Evolutionary conservation across 2,797 vertebrate species (phyloP).

Genomic region (Arctocebus calabarensis): DNA sequence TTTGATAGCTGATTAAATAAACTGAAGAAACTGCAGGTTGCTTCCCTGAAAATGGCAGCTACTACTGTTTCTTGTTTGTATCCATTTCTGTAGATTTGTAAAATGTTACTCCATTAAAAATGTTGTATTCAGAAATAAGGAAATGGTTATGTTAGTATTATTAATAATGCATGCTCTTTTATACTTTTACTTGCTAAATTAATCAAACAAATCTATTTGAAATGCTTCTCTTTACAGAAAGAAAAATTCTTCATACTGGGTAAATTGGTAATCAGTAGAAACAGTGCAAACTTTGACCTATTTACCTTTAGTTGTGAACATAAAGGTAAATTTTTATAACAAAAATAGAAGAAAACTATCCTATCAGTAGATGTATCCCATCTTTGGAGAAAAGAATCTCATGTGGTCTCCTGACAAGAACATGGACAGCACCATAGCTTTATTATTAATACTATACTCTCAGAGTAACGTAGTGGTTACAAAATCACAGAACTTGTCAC

Average conservation of each 20-base stretch:
- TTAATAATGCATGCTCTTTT: background rate
- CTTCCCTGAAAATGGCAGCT: background rate
- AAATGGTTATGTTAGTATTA: background rate
- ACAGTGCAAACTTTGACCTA: background rate
- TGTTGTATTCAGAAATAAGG: background rate
- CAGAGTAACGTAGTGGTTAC: background rate
- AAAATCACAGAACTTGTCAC: background rate
- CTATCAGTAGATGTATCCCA: background rate
- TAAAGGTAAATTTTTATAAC: background rate
- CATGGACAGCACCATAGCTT: background rate
- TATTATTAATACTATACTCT: background rate
- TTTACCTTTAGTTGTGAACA: slow-evolving; percentile 4
- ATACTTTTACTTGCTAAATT: background rate
- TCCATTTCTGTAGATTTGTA: background rate
- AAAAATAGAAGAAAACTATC: background rate
- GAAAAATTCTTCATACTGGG: background rate
- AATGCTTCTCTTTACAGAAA: slow-evolving; percentile 16
- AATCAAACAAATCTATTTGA: background rate
- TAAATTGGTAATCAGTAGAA: background rate
- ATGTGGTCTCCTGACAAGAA: background rate
- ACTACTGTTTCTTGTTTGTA: background rate
- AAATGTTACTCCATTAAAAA: slow-evolving; percentile 10
- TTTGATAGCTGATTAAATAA: slow-evolving; percentile 10
- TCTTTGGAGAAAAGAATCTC: background rate
- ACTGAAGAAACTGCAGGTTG: background rate